These are phyloP conservation scores for Drosophila colorata DNA, from an alignment of 2,888 invertebrate species.

Conservation along the genomic window DNA sequence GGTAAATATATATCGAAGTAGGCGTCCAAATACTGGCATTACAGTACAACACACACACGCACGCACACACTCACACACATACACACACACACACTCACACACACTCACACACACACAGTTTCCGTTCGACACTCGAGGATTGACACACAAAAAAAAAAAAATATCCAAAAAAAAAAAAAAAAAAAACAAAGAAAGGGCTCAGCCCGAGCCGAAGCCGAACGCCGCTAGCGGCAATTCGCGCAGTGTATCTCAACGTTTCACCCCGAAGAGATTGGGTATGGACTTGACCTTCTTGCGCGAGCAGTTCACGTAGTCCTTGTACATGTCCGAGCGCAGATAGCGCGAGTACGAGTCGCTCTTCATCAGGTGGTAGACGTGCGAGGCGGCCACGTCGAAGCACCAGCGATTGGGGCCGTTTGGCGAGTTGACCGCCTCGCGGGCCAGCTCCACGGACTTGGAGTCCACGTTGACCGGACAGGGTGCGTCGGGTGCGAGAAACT, in stretches of 20 bases:
- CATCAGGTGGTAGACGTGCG: constrained; percentile 99
- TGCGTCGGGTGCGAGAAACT: constrained; percentile 97
- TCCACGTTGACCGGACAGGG: constrained; percentile 99
- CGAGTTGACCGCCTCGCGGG: constrained; percentile 90
- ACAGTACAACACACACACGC: constrained; percentile 9
- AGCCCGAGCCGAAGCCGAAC: constrained; percentile 41
- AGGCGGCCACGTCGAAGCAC: constrained; percentile 99
- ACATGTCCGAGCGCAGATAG: constrained; percentile 98
- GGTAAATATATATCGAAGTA: constrained; percentile 35
- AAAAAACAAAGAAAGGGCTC: constrained; percentile 1
- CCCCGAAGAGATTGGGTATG: constrained; percentile 85
- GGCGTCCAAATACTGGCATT: constrained; percentile 13
- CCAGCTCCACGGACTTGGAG: constrained; percentile 94
- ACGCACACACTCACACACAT: constrained; percentile 13
- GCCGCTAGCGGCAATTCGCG: constrained; percentile 46
- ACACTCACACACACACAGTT: not conserved
- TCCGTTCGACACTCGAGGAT: too few relatives aligned
- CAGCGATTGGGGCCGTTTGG: constrained; percentile 93
- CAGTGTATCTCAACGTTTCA: constrained; percentile 84
- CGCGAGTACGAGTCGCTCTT: constrained; percentile 99
- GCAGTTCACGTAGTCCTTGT: constrained; percentile 97
- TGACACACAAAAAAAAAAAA: not conserved
- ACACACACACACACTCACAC: too few relatives aligned
- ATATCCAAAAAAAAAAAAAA: not conserved
- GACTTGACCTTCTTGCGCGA: constrained; percentile 97